Base-by-base conservation (phyloP, 2,888 invertebrate genomes). In the Liodrosophila aerea region DNA sequence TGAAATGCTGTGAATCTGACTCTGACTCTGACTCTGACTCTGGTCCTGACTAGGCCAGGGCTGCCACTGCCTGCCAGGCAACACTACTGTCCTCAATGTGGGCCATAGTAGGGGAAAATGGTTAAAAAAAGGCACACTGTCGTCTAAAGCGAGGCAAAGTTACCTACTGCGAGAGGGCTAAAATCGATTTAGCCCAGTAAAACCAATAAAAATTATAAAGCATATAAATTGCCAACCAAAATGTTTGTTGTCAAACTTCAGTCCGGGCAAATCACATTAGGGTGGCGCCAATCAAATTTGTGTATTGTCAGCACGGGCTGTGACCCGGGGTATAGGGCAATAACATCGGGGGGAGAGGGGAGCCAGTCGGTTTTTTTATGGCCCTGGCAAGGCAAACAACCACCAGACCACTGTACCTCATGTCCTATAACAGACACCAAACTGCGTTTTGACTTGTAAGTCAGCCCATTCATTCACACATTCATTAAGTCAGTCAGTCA, bases 281-380 rank as follows among this genome's bases (percentile, higher is more conserved):
- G 71, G 67, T 64, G 78, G 64, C 82, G 70, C 76, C 75, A 77
- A 75, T 77, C 75, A 77, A 77, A 81, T 80, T 76, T 76, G 54
- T 64, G 61, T 66, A 59, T 71, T 71, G 71, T 71, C 70, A 71
- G 66, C 66, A 63, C 27, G 37, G 13, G 16, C 22, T 31, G 8
- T 29, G 7, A 29, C 29, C 16, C 39, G n/a, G 11, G 41, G 15
- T 27, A 8, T 8, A 9, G 22, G 4, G 31, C 16, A 16, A 30
- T 4, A 9, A 29, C 5, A 16, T 1, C n/a, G 22, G 13, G 9
- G 31, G 4, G 7, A 5, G 7, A 13, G 31, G 8, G 18, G 27
- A 45, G 45, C 41, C 39, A 40, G 50, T 40, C 51, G 44, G 54
- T 41, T 46, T 47, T 69, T 58, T 70, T 70, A 65, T 70, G 62